Percentiles rank a stretch among this genome's conserved stretches.
Evolutionary conservation across 2,797 vertebrate species (phyloP).

Genomic region (Botia almorhae): DNA sequence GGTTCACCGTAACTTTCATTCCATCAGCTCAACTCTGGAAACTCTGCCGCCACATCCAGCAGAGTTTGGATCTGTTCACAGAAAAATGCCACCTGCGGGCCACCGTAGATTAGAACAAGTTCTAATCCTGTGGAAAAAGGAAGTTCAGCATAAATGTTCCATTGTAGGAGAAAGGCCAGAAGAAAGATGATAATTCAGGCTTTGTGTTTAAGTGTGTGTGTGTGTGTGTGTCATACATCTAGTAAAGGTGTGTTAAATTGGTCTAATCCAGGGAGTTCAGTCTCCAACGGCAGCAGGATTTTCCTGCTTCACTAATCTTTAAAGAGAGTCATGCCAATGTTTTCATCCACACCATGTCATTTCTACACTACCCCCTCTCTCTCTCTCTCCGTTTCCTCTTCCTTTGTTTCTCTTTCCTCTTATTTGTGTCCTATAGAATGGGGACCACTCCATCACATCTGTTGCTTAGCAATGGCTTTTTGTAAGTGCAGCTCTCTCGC

Average conservation of each 20-base stretch:
- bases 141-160: constrained; percentile 41
- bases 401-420: constrained; percentile 31
- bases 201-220: constrained; percentile 13
- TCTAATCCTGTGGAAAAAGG: constrained; percentile 46
- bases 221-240: constrained; percentile 22
- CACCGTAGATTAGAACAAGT: constrained; percentile 44
- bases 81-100: constrained; percentile 42
- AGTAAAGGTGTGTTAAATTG: constrained; percentile 46
- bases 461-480: constrained; percentile 73
- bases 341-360: constrained; percentile 55
- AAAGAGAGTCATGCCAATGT: constrained; percentile 54
- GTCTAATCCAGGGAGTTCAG: constrained; percentile 57
- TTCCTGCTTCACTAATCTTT: constrained; percentile 51
- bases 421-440: constrained; percentile 50
- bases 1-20: constrained; percentile 22
- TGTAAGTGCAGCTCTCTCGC: constrained; percentile 63
- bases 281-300: constrained; percentile 46
- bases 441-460: constrained; percentile 63
- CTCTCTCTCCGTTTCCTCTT: constrained; percentile 26
- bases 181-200: constrained; percentile 22
- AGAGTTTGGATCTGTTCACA: constrained; percentile 21
- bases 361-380: constrained; percentile 35
- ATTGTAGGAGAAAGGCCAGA: constrained; percentile 8
- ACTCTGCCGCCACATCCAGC: background rate
- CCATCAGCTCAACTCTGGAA: constrained; percentile 8